Evolutionary conservation across 2,113 vertebrate species (phyloP), one percentile per base, ranked within the genome.

Genomic region (Salvelinus sp.): DNA sequence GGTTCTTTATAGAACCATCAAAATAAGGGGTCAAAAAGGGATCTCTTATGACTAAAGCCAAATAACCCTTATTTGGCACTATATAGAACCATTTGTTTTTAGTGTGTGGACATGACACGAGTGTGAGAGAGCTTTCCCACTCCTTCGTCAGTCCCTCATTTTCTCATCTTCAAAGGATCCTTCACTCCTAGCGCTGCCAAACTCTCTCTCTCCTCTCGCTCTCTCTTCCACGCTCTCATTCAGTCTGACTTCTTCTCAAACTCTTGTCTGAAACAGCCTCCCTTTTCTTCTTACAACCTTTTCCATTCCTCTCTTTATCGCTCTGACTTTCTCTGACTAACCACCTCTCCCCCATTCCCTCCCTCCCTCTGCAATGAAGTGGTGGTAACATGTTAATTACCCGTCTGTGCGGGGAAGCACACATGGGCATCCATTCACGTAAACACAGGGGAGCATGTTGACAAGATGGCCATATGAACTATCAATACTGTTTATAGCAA

Each of bases 401-500:
- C 86, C 81, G 83, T 76, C 83, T 85, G 85, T 85, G 82, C 12
- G 18, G 77, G 82, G 70, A 82, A 80, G 14, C 30, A 84, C 66
- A 62, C 78, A 69, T 25, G 65, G 80, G 70, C 78, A 79, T 85
- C 76, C 71, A 70, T 76, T 86, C 71, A 77, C 72, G 76, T 90
- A 90, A 92, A 91, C 88, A 90, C 38, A 27, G 58, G 71, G 79
- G 79, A 75, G 85, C 16, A 13, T 60, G 80, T 78, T 85, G 90
- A 91, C 86, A 89, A 68, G 76, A 30, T 76, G 74, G 77, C 79
- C 78, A 82, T 77, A 77, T 80, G 82, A 75, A 85, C 76, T 78
- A 85, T 84, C 84, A 72, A 73, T 83, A 76, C 72, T 90, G 86
- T 92, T 91, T 91, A 89, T 83, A 85, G 80, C 73, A 90, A 85